phyloP scores from a whole-genome alignment of 2,797 vertebrate genomes.

The Microctenopoma lineatum region DNA sequence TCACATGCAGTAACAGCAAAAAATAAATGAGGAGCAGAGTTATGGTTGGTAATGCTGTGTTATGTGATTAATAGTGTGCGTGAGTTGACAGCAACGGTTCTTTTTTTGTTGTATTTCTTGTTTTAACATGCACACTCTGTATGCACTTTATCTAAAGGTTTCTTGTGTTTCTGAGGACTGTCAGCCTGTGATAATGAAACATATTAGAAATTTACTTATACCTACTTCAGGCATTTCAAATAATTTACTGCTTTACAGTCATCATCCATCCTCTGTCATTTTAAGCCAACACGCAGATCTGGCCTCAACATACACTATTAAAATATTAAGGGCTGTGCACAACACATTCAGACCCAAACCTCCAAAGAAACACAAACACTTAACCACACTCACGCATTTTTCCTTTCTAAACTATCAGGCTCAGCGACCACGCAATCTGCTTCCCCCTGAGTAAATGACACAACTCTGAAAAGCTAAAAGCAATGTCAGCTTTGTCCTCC shows the following conservation, averaged over 20 bases:
- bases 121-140: background rate
- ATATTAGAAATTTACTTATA: background rate
- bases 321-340: slow-evolving; percentile 34
- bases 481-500: slow-evolving; percentile 73
- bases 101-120: background rate
- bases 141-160: slow-evolving; percentile 1
- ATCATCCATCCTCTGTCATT: background rate
- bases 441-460: slow-evolving; percentile 67
- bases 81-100: background rate
- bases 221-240: background rate
- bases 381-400: slow-evolving; percentile 46
- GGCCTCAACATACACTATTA: slow-evolving; percentile 8
- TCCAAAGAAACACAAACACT: slow-evolving; percentile 16
- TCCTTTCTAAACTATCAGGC: slow-evolving; percentile 31
- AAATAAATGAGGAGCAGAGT: slow-evolving; percentile 20
- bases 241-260: background rate
- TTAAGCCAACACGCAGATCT: slow-evolving; percentile 10
- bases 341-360: background rate
- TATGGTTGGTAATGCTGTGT: slow-evolving; percentile 14
- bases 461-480: slow-evolving; percentile 65
- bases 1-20: slow-evolving; percentile 49
- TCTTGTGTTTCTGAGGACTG: background rate
- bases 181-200: background rate
- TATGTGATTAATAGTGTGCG: slow-evolving; percentile 22
- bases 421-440: slow-evolving; percentile 33